Evolutionary conservation across 1,140 invertebrate species (phyloP), one percentile per base, ranked within the genome.

Genomic region (Atta texana): DNA sequence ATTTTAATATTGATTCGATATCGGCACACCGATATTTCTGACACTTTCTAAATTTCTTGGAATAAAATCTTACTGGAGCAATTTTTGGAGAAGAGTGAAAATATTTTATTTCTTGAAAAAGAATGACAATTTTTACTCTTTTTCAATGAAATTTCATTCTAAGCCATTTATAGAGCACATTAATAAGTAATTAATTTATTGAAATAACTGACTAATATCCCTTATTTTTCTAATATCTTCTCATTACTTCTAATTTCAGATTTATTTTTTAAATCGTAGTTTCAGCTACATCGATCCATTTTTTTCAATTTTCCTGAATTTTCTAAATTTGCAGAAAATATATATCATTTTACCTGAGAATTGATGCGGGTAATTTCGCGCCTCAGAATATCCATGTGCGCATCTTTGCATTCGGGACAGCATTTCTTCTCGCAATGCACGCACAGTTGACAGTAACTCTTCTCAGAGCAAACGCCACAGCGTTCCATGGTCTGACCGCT

Each of bases 371-470:
- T 96, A 8, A 99, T 99, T 96, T 99, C 99, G 75, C 98, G 96
- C 81, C 98, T 96, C 16, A 99, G 95, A 71, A 99, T 99, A 93
- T 99, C 98, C 97, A 99, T 98, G 94, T 99, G 99, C 21, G 98
- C 98, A 76, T 98, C 97, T 96, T 99, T 98, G 96, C 99, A 97
- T 95, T 98, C 96, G 93, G 97, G 96, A 96, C 99, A 97, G 93
- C 98, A 97, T 97, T 99, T 97, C 96, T 99, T 97, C 96, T 99
- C 98, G 95, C 99, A 99, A 95, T 99, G 99, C 21, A 97, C 97
- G 95, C 99, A 99, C 51, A 97, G 95, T 34, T 96, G 97, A 88
- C 98, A 97, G 93, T 99, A 98, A 49, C 98, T 97, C 94, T 99
- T 99, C 95, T 99, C 98, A 66, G 98, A 98, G 95, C 99, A 99